Conservation (phyloP, 2,888 invertebrate genomes). For the Drosophila koepferae region DNA sequence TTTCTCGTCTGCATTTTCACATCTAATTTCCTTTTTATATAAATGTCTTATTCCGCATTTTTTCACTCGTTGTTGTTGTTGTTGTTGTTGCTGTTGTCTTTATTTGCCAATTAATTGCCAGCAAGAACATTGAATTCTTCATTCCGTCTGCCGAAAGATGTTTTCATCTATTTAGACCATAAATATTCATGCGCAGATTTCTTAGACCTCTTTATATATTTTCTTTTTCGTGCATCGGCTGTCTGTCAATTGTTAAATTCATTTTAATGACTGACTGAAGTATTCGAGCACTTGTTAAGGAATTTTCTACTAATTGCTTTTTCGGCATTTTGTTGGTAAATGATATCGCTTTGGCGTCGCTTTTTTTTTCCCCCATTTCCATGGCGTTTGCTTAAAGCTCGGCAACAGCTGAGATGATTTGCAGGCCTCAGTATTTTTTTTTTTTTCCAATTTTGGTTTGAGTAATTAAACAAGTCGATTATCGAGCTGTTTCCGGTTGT, state of each 20-base stretch:
- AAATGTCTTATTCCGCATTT: slow-evolving; percentile 9
- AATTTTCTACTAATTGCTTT: slow-evolving; percentile 68
- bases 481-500: slow-evolving; percentile 30
- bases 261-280: slow-evolving; percentile 55
- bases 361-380: neutral
- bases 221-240: neutral
- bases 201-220: neutral
- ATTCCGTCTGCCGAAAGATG: slow-evolving; percentile 22
- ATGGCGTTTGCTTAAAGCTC: neutral
- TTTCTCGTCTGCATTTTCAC: slow-evolving; percentile 28
- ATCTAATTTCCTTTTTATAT: slow-evolving; percentile 17
- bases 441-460: slow-evolving; percentile 21
- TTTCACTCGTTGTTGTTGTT: neutral
- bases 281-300: slow-evolving; percentile 56
- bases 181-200: slow-evolving; percentile 57
- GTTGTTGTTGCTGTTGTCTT: neutral
- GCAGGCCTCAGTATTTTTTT: neutral
- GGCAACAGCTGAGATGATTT: neutral
- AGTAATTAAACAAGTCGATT: slow-evolving; percentile 33
- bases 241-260: slow-evolving; percentile 64
- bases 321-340: slow-evolving; percentile 48
- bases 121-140: slow-evolving; percentile 5
- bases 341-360: slow-evolving; percentile 40
- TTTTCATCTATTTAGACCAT: slow-evolving; percentile 56
- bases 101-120: slow-evolving; percentile 46